Conservation (phyloP, 2,888 invertebrate species). For the Malthinus flaveolus region DNA sequence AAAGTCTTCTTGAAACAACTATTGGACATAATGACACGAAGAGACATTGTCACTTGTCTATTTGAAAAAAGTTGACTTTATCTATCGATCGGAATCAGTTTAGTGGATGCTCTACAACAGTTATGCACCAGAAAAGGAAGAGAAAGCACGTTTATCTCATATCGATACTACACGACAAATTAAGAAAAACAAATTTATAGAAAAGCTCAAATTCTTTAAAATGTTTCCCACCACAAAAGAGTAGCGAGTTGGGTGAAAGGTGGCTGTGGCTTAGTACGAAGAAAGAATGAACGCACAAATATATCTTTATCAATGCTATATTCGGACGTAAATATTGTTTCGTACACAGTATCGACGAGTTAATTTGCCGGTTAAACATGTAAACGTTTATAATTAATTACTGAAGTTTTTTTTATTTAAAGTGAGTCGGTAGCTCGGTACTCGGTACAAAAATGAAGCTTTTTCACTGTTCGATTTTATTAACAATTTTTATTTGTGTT, state of each 20-base stretch:
- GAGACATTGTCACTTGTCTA: background rate
- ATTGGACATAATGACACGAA: background rate
- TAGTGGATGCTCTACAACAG: background rate
- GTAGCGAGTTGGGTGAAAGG: conserved; percentile 1
- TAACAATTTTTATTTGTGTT: conserved; percentile 12
- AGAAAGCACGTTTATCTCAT: conserved; percentile 22
- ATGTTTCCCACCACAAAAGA: background rate
- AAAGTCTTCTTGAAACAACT: no score
- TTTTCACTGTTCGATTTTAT: conserved; percentile 9
- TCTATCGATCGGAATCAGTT: background rate
- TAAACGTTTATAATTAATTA: background rate
- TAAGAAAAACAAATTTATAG: conserved; percentile 2
- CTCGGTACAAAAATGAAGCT: conserved; percentile 11
- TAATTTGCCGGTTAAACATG: background rate
- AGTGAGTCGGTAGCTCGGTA: conserved; percentile 2
- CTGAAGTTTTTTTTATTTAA: background rate
- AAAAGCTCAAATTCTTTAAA: background rate
- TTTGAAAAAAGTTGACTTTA: background rate
- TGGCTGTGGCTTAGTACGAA: background rate
- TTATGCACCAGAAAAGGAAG: conserved; percentile 15
- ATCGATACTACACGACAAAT: background rate
- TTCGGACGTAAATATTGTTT: conserved; percentile 22
- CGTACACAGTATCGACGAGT: background rate
- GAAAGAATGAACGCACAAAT: conserved; percentile 20
- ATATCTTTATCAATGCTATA: conserved; percentile 33